phyloP scores from a whole-genome alignment of 1,140 invertebrate genomes.

The Pachyrhynchus sulphureomaculatus region DNA sequence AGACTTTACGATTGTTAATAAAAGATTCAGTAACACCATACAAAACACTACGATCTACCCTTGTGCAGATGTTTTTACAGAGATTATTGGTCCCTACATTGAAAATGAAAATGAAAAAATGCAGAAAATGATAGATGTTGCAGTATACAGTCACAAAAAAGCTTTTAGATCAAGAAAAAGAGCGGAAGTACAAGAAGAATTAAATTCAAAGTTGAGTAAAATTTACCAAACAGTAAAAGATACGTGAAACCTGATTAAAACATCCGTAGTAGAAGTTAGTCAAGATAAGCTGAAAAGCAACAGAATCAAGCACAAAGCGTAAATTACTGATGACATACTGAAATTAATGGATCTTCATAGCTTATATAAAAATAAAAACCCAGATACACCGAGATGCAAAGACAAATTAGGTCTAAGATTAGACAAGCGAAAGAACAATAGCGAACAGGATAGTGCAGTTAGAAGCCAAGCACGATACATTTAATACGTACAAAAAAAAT shows the following conservation, averaged over 20 bases:
- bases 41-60: too few species aligned
- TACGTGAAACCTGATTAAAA: neutral
- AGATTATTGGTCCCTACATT: too few species aligned
- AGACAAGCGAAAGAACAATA: neutral
- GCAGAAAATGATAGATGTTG: too few species aligned
- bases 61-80: too few species aligned
- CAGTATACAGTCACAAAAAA: too few species aligned
- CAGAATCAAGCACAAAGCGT: neutral
- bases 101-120: too few species aligned
- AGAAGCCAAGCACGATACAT: neutral
- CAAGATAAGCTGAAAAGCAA: neutral
- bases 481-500: conserved; percentile 2
- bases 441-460: neutral
- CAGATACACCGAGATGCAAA: neutral
- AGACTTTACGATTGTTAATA: too few species aligned
- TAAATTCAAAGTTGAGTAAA: neutral
- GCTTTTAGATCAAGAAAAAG: too few species aligned
- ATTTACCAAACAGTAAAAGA: neutral
- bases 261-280: conserved; percentile 1
- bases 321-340: neutral
- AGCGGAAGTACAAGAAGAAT: too few species aligned
- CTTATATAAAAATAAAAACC: too few species aligned
- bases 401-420: neutral
- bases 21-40: too few species aligned
- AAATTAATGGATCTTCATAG: neutral